Evolutionary conservation across 2,113 vertebrate genomes (phyloP).

Genomic region (Coregonus clupeaformis): DNA sequence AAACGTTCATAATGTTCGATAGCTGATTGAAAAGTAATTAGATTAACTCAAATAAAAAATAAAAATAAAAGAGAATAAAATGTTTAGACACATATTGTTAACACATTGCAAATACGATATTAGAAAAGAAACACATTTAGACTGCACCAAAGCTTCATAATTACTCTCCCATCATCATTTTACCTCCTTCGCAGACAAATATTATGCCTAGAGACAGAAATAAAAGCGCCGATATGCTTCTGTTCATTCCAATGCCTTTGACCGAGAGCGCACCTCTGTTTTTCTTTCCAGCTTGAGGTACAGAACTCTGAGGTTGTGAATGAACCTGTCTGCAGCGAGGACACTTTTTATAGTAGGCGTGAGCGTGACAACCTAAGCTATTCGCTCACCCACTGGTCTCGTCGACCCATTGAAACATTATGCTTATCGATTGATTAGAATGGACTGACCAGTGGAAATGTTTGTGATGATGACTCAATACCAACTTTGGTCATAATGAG

Average conservation of each 20-base stretch:
- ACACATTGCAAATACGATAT: too few relatives aligned
- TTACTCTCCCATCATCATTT: conserved; percentile 25
- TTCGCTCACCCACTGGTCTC: too few relatives aligned
- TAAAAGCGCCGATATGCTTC: conserved; percentile 33
- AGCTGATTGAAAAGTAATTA: background rate
- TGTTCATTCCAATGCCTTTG: conserved; percentile 61
- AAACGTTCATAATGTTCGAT: too few relatives aligned
- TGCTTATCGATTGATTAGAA: background rate
- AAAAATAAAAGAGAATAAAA: background rate
- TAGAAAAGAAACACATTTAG: too few relatives aligned
- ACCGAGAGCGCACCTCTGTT: background rate
- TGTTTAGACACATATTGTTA: too few relatives aligned
- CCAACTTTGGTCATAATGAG: too few relatives aligned
- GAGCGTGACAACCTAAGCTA: background rate
- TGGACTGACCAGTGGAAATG: background rate
- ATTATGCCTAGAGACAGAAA: conserved; percentile 59
- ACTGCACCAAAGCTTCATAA: too few relatives aligned
- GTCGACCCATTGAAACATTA: too few relatives aligned
- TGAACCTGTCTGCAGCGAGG: background rate
- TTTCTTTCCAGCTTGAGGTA: background rate
- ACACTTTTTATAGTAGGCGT: conserved; percentile 15
- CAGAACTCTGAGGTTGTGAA: conserved; percentile 21
- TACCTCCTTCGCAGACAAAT: conserved; percentile 64
- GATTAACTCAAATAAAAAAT: background rate
- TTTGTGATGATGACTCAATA: background rate